Evolutionary conservation across 2,113 vertebrate genomes (phyloP), one percentile per base, ranked within the genome.

Genomic region (Myrmecobius fasciatus): DNA sequence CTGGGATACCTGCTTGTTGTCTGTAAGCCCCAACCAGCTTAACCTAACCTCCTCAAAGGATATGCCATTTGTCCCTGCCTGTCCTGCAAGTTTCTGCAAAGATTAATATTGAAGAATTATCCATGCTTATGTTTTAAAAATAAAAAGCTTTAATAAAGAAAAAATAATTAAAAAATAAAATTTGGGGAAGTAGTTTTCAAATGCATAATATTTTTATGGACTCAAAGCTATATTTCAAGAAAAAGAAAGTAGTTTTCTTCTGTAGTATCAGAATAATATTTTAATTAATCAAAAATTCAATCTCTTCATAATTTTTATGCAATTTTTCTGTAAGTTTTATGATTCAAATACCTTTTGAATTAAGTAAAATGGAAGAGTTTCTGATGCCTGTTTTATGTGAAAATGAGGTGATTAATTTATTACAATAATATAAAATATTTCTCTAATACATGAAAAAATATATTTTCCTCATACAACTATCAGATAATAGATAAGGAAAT

Each of bases 191-290:
- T 83, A 20, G 8, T 36, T 75, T 75, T n/a, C 60, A 75, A 75
- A n/a, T 75, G 14, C 31, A 60, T 60, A 36, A 36, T 36, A 75
- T n/a, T 75, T 67, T 75, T 83, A 43, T 43, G n/a, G 2, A 9
- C 17, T 83, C 36, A 43, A 43, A 43, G 43, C 67, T 22, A 43
- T 3, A 43, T 43, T 43, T 83, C n/a, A 24, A 24, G 6, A 14
- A 75, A 43, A 67, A 36, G 31, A 43, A 83, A 43, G 20, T 43
- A 22, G 0, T 83, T 43, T 83, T 93, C 92, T 91, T 96, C 90
- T 91, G 92, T 92, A 95, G 94, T 93, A 97, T 95, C 94, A 96
- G 92, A 96, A 97, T 56, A 89, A 75, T 96, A 91, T 95, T 97
- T 89, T 96, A 95, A 95, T 91, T 95, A 97, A 95, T 94, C 93